phyloP scores from a whole-genome alignment of 2,797 vertebrate species.

The Amphiprion clarkii region DNA sequence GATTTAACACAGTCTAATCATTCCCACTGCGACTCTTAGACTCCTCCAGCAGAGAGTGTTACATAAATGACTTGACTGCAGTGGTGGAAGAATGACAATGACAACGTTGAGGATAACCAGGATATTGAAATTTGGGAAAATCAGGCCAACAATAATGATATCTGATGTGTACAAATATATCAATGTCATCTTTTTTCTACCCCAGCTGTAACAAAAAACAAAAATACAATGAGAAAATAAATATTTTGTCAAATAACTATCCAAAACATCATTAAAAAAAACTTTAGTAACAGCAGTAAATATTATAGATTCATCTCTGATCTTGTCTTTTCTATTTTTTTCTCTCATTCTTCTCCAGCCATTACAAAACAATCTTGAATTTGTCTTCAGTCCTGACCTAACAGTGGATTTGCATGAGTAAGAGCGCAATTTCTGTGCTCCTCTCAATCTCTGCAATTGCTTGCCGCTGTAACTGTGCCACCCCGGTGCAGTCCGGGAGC shows the following conservation, averaged over 20 bases:
- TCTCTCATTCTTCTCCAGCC: slow-evolving; percentile 39
- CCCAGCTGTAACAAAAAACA: neutral
- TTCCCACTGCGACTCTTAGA: neutral
- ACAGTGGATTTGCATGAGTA: slow-evolving; percentile 36
- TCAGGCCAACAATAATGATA: slow-evolving; percentile 5
- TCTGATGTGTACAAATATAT: neutral
- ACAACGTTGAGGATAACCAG: slow-evolving; percentile 7
- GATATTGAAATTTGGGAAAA: slow-evolving; percentile 24
- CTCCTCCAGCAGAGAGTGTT: slow-evolving; percentile 7
- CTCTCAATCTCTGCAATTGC: slow-evolving; percentile 18
- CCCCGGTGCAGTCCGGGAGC: neutral
- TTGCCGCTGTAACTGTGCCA: slow-evolving; percentile 25
- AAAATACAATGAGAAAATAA: slow-evolving; percentile 1
- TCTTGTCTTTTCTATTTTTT: slow-evolving; percentile 30
- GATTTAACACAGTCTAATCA: slow-evolving; percentile 19
- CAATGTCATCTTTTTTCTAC: neutral
- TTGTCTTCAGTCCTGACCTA: slow-evolving; percentile 33
- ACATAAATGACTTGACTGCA: slow-evolving; percentile 2
- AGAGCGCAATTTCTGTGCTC: slow-evolving; percentile 11
- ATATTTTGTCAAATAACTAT: neutral
- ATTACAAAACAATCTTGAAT: slow-evolving; percentile 22
- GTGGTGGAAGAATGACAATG: slow-evolving; percentile 1
- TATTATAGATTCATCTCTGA: slow-evolving; percentile 24
- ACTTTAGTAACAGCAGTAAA: neutral
- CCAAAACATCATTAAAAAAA: neutral